These are phyloP conservation scores for Scopus umbretta DNA, from an alignment of 2,113 vertebrate species.

Conservation along the genomic window DNA sequence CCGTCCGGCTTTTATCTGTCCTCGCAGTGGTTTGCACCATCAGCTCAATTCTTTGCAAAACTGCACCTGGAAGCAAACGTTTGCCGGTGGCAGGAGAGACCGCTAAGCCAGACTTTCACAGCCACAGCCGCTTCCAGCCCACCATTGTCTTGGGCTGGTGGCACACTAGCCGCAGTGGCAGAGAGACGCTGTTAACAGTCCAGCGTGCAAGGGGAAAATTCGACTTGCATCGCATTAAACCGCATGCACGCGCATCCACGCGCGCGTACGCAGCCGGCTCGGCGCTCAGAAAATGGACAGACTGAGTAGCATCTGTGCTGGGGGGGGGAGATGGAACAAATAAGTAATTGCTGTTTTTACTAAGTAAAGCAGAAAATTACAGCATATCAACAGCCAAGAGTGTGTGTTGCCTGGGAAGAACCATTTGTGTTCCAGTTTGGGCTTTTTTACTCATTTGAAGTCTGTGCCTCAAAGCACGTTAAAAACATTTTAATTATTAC, in stretches of 20 bases:
- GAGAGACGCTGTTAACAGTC: slow-evolving; percentile 25
- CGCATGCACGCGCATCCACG: background rate
- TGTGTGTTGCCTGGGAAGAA: slow-evolving; percentile 54
- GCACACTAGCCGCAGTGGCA: slow-evolving; percentile 19
- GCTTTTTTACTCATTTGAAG: slow-evolving; percentile 39
- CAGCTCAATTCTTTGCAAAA: background rate
- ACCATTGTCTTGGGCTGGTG: slow-evolving; percentile 17
- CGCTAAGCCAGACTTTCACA: background rate
- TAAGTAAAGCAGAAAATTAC: slow-evolving; percentile 44
- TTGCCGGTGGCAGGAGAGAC: background rate
- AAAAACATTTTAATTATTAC: slow-evolving; percentile 33
- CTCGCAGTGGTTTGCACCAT: background rate
- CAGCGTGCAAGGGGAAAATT: background rate
- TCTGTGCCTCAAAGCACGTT: slow-evolving; percentile 13
- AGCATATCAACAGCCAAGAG: slow-evolving; percentile 46
- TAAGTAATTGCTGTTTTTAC: slow-evolving; percentile 67
- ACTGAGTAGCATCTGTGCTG: slow-evolving; percentile 73
- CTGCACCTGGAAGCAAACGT: background rate
- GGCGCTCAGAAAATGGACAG: slow-evolving; percentile 59
- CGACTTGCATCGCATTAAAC: background rate
- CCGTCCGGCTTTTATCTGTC: background rate
- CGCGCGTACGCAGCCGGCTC: background rate
- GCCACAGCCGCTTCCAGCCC: background rate
- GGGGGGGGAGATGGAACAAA: slow-evolving; percentile 49
- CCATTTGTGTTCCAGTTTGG: slow-evolving; percentile 37